These are phyloP conservation scores for Himalopsyche phryganea DNA, from an alignment of 1,140 invertebrate species.

Conservation along the genomic window DNA sequence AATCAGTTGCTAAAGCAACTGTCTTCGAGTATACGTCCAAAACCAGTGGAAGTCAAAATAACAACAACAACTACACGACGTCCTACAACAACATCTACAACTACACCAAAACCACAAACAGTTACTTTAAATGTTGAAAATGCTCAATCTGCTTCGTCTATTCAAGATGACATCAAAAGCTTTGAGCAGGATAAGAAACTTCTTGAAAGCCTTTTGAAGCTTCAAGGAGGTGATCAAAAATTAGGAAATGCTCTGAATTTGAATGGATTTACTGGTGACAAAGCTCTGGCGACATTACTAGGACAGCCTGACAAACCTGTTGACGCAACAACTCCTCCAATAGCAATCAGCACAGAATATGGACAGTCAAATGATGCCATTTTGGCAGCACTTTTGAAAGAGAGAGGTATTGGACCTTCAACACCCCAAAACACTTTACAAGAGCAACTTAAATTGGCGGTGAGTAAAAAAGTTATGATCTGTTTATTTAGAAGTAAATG, in stretches of 20 bases:
- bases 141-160: constrained; percentile 38
- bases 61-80: constrained; percentile 18
- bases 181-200: constrained; percentile 47
- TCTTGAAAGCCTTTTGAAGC: constrained; percentile 48
- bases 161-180: constrained; percentile 45
- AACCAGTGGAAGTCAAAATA: constrained; percentile 6
- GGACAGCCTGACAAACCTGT: constrained; percentile 39
- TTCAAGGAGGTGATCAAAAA: constrained; percentile 47
- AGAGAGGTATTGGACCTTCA: constrained; percentile 63
- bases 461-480: constrained; percentile 46
- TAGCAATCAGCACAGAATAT: constrained; percentile 51
- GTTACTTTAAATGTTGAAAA: background rate
- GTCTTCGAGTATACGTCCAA: constrained; percentile 6
- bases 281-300: constrained; percentile 45
- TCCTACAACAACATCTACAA: constrained; percentile 15
- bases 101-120: background rate
- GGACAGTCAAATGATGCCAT: constrained; percentile 62
- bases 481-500: no score
- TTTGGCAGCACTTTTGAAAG: constrained; percentile 62
- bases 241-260: constrained; percentile 34
- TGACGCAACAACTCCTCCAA: constrained; percentile 44
- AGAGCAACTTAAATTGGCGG: constrained; percentile 57
- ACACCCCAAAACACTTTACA: constrained; percentile 56
- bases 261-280: constrained; percentile 45
- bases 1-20: constrained; percentile 18